These are phyloP conservation scores for Aegotheles bennettii DNA, from an alignment of 2,113 vertebrate genomes.

Conservation along the genomic window DNA sequence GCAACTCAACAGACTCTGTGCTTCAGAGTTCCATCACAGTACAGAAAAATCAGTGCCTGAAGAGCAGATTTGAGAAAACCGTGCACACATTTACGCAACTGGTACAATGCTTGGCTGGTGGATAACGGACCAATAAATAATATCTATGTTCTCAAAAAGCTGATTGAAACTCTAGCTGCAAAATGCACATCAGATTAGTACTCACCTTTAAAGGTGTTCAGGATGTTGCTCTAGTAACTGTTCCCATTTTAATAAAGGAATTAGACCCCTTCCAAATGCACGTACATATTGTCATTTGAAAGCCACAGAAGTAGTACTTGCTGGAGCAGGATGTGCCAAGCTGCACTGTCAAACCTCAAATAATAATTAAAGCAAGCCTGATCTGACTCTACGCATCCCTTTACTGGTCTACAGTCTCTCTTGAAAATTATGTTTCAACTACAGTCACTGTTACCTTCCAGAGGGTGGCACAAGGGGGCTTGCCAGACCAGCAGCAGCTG, in stretches of 20 bases:
- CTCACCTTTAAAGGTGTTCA: background rate
- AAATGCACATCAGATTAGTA: accelerated
- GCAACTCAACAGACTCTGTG: background rate
- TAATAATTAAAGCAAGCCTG: background rate
- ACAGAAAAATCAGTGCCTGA: background rate
- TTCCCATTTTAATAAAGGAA: background rate
- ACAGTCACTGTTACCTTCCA: constrained; percentile 1
- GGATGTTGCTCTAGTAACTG: background rate
- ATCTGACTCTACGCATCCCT: background rate
- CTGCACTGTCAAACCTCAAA: background rate
- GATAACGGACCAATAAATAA: background rate
- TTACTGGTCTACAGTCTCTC: accelerated
- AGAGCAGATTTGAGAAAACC: background rate
- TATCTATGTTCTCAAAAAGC: accelerated
- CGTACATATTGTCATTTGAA: accelerated
- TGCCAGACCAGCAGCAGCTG: background rate
- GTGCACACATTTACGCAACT: accelerated
- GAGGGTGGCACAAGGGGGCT: background rate
- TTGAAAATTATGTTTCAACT: background rate
- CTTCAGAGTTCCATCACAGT: background rate
- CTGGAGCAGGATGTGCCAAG: background rate
- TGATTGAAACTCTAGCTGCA: background rate
- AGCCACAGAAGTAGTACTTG: background rate
- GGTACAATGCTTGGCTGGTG: accelerated
- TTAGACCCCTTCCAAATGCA: accelerated